These are phyloP conservation scores for Myopa testacea DNA, from an alignment of 2,888 invertebrate species.

Conservation along the genomic window DNA sequence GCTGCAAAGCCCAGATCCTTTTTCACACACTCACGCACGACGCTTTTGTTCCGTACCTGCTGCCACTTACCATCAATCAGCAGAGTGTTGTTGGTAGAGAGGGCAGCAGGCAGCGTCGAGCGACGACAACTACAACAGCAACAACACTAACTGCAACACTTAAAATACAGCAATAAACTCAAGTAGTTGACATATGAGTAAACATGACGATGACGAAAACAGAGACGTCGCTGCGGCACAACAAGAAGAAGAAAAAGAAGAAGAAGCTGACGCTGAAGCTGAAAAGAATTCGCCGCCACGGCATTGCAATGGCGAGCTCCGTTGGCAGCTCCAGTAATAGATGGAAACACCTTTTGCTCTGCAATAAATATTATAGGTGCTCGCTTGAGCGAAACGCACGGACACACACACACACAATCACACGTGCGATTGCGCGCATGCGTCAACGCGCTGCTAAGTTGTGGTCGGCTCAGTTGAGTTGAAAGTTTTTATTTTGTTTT, in stretches of 20 bases:
- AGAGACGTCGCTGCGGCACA: conserved; percentile 7
- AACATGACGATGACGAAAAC: conserved; percentile 45
- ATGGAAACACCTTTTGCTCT: conserved; percentile 32
- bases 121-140: conserved; percentile 53
- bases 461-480: neutral
- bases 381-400: neutral
- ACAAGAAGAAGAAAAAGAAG: conserved; percentile 14
- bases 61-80: conserved; percentile 64
- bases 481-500: neutral
- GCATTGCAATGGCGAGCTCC: conserved; percentile 1
- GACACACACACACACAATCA: conserved; percentile 18
- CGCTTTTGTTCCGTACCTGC: neutral
- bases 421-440: conserved; percentile 11
- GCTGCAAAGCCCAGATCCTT: neutral
- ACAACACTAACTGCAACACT: conserved; percentile 39
- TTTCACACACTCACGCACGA: neutral
- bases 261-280: neutral
- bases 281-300: conserved; percentile 8
- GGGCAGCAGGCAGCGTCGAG: conserved; percentile 48
- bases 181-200: conserved; percentile 63
- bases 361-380: conserved; percentile 28
- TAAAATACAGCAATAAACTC: conserved; percentile 36
- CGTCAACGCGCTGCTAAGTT: conserved; percentile 19
- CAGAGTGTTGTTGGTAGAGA: conserved; percentile 26
- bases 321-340: neutral